Conservation (phyloP, 2,113 vertebrate species). For the Barbus barbus region DNA sequence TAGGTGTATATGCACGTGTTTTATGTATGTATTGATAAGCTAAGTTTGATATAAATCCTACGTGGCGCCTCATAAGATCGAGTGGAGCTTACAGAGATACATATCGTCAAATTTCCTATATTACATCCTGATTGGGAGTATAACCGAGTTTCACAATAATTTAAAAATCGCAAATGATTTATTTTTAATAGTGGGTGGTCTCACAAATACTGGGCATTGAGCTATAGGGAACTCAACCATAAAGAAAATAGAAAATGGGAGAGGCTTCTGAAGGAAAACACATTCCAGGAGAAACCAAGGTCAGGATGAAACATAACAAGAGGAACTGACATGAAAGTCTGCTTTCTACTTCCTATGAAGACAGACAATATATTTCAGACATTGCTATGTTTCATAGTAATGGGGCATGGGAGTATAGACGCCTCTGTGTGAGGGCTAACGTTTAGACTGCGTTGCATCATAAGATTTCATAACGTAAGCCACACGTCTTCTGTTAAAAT, state of each 20-base stretch:
- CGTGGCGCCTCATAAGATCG: no score
- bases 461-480: slow-evolving; percentile 23
- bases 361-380: slow-evolving; percentile 1
- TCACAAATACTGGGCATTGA: neutral
- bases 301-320: slow-evolving; percentile 55
- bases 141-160: no score
- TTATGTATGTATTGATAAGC: no score
- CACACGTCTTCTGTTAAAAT: slow-evolving; percentile 21
- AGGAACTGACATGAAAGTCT: slow-evolving; percentile 40
- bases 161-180: neutral
- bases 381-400: slow-evolving; percentile 20
- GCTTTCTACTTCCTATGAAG: slow-evolving; percentile 40
- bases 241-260: slow-evolving; percentile 53
- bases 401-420: slow-evolving; percentile 7
- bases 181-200: neutral
- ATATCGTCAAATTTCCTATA: neutral
- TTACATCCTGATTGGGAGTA: neutral
- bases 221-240: neutral
- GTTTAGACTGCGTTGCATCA: slow-evolving; percentile 3
- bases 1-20: no score
- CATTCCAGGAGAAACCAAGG: slow-evolving; percentile 57
- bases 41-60: no score
- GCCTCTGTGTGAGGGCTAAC: neutral
- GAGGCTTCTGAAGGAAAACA: slow-evolving; percentile 60
- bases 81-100: no score